phyloP scores from a whole-genome alignment of 2,113 vertebrate genomes.

The Petroica traversi region DNA sequence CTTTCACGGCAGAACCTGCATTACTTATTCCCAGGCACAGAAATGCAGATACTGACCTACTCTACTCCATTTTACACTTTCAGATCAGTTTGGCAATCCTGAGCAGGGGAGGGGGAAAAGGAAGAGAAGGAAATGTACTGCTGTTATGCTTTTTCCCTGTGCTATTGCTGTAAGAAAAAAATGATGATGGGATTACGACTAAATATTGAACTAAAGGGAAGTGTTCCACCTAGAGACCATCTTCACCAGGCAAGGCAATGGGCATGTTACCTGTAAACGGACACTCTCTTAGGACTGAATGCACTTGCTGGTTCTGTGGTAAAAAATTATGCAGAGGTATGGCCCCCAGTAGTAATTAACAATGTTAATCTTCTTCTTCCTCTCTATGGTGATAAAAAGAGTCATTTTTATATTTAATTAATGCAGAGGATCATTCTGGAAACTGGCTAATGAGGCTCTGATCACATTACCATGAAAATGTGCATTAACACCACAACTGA shows the following conservation, averaged over 20 bases:
- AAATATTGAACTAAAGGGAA: conserved; percentile 72
- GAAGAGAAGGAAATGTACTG: not conserved
- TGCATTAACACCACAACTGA: conserved; percentile 79
- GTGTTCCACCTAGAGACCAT: conserved; percentile 79
- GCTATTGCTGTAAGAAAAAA: conserved; percentile 45
- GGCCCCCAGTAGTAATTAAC: conserved; percentile 78
- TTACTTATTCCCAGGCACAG: conserved; percentile 28
- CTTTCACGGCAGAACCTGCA: not conserved
- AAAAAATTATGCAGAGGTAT: conserved; percentile 66
- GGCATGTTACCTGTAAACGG: conserved; percentile 1
- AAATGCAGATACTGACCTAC: not conserved
- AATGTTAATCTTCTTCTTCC: conserved; percentile 78
- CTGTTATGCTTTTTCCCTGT: not conserved
- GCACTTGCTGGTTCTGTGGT: conserved; percentile 32
- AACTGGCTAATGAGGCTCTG: conserved; percentile 92
- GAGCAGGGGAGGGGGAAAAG: not conserved
- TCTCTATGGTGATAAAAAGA: conserved; percentile 81
- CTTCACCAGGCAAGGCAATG: conserved; percentile 26
- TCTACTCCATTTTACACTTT: conserved; percentile 43
- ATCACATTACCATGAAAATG: conserved; percentile 90
- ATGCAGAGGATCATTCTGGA: conserved; percentile 90
- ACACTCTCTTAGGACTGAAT: not conserved
- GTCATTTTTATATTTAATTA: conserved; percentile 93
- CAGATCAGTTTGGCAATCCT: conserved; percentile 41
- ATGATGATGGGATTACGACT: conserved; percentile 36